These are phyloP conservation scores for Marronus borbonicus DNA, from an alignment of 2,888 invertebrate species.

Conservation along the genomic window DNA sequence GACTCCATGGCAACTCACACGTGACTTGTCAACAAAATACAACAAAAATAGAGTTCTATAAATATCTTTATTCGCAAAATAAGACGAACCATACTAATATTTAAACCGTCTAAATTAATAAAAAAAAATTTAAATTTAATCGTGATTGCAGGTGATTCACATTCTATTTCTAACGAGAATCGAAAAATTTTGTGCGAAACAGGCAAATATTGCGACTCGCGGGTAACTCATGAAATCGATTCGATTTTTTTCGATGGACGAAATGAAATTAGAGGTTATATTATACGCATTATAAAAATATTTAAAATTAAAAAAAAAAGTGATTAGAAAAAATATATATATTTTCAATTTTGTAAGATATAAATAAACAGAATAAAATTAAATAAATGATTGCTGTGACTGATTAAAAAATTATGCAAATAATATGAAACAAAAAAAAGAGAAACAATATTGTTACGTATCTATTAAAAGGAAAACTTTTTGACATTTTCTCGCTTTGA, in stretches of 20 bases:
- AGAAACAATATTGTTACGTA: constrained; percentile 28
- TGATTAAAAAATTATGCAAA: constrained; percentile 50
- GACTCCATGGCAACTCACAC: too few species aligned
- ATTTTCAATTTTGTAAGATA: constrained; percentile 61
- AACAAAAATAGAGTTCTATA: too few species aligned
- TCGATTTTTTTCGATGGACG: constrained; percentile 12
- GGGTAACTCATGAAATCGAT: background rate
- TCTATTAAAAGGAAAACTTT: constrained; percentile 6
- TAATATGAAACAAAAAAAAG: constrained; percentile 6
- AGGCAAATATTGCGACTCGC: too few species aligned
- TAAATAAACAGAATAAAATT: constrained; percentile 50
- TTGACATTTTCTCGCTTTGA: constrained; percentile 25
- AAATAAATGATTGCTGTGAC: constrained; percentile 55
- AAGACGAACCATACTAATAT: too few species aligned
- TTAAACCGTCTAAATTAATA: too few species aligned
- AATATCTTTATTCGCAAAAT: too few species aligned
- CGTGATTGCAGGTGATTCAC: too few species aligned
- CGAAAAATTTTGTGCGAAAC: too few species aligned
- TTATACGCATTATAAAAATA: constrained; percentile 49
- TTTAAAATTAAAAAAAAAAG: constrained; percentile 52
- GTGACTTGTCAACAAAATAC: too few species aligned
- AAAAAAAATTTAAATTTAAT: too few species aligned
- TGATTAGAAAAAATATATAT: constrained; percentile 58
- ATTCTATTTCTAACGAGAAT: too few species aligned
- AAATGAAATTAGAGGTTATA: constrained; percentile 30